Conservation (phyloP, 2,797 vertebrate species). For the Coregonus suidteri region DNA sequence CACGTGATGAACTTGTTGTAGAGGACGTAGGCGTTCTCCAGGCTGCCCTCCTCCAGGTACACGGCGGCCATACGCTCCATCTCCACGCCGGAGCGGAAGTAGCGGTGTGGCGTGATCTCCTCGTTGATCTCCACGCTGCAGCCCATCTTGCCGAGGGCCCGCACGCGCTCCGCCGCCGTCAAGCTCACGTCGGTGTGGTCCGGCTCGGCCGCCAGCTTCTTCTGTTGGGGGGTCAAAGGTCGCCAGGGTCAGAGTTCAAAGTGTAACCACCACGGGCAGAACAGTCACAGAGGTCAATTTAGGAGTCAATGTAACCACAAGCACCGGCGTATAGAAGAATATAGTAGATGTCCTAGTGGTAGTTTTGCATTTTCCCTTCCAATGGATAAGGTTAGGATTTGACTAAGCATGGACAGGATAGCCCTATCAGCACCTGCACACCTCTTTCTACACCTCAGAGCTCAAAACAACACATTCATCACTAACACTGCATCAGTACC, state of each 20-base stretch:
- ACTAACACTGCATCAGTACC: not conserved
- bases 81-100: slow-evolving; percentile 91
- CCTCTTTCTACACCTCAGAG: not conserved
- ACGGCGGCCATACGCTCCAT: slow-evolving; percentile 94
- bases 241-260: not conserved
- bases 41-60: slow-evolving; percentile 90
- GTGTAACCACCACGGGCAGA: not conserved
- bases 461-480: not conserved
- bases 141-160: slow-evolving; percentile 89
- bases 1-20: slow-evolving; percentile 98
- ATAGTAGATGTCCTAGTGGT: not conserved
- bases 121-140: slow-evolving; percentile 86
- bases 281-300: not conserved
- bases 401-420: not conserved
- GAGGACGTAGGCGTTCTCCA: slow-evolving; percentile 95
- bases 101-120: slow-evolving; percentile 86
- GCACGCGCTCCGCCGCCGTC: slow-evolving; percentile 86
- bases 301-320: not conserved
- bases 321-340: not conserved
- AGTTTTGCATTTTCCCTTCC: not conserved
- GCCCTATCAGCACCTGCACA: not conserved
- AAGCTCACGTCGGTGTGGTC: slow-evolving; percentile 91
- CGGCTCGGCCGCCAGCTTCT: slow-evolving; percentile 86
- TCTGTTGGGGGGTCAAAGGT: slow-evolving; percentile 66
- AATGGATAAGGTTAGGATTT: not conserved